Evolutionary conservation across 2,113 vertebrate species (phyloP).

Genomic region (Xerus inauris): DNA sequence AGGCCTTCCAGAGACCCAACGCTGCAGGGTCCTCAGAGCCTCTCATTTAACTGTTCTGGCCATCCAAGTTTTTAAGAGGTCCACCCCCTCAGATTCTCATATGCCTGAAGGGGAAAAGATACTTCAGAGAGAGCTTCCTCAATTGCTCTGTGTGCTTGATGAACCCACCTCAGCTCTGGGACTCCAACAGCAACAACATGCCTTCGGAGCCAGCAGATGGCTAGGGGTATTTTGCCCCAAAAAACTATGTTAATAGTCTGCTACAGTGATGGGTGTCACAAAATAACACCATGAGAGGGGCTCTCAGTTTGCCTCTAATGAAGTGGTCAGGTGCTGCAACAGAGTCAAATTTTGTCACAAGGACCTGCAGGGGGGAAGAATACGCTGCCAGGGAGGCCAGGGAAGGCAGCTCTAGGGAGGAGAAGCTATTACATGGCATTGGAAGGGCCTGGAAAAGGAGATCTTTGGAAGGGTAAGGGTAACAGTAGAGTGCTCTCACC

Average conservation of each 20-base stretch:
- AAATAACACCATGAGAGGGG: no score
- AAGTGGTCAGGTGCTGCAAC: no score
- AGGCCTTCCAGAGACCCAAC: not conserved
- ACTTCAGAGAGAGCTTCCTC: not conserved
- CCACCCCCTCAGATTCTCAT: not conserved
- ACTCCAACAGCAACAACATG: not conserved
- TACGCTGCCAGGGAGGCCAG: not conserved
- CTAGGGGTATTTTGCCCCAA: no score
- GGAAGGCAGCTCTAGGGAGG: not conserved
- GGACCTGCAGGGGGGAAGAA: not conserved
- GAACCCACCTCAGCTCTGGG: not conserved
- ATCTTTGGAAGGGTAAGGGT: not conserved
- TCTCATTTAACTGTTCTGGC: not conserved
- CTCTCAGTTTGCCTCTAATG: not conserved
- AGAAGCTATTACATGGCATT: not conserved
- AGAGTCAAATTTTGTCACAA: not conserved
- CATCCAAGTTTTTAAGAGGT: not conserved
- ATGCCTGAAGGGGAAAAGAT: not conserved
- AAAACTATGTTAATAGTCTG: not conserved
- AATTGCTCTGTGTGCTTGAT: not conserved
- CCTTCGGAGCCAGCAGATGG: not conserved
- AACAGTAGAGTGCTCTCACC: not conserved
- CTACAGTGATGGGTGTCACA: not conserved
- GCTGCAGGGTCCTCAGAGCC: not conserved
- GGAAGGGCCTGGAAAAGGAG: not conserved